Evolutionary conservation across 2,888 invertebrate species (phyloP).

Genomic region (Schizotus pectinicornis): DNA sequence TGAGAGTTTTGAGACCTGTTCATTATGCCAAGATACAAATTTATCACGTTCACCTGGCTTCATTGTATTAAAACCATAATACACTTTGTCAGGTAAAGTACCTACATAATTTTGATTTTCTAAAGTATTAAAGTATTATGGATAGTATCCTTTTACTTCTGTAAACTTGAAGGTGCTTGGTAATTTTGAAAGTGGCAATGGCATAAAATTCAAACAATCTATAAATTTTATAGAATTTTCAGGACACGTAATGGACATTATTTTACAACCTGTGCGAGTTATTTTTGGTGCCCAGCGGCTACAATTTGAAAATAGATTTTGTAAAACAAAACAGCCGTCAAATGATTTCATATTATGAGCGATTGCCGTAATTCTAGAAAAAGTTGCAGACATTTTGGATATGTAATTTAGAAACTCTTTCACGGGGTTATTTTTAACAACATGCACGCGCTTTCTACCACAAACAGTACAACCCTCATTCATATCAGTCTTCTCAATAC

Average conservation of each 20-base stretch:
- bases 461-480: not conserved
- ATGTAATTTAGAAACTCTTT: slow-evolving; percentile 13
- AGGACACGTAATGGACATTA: slow-evolving; percentile 20
- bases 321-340: slow-evolving; percentile 20
- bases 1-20: slow-evolving; percentile 10
- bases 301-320: slow-evolving; percentile 6
- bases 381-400: not conserved
- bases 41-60: slow-evolving; percentile 11
- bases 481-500: slow-evolving; percentile 7
- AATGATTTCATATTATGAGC: slow-evolving; percentile 22
- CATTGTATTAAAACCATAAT: slow-evolving; percentile 37
- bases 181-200: slow-evolving; percentile 10
- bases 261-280: slow-evolving; percentile 12
- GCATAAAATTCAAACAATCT: slow-evolving; percentile 24
- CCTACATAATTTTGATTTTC: slow-evolving; percentile 39
- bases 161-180: slow-evolving; percentile 18
- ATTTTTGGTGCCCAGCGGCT: slow-evolving; percentile 8
- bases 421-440: slow-evolving; percentile 6
- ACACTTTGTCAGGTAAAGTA: slow-evolving; percentile 25
- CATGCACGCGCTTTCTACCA: not conserved
- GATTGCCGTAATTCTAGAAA: slow-evolving; percentile 5
- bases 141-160: slow-evolving; percentile 19
- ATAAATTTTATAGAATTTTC: slow-evolving; percentile 17
- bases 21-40: slow-evolving; percentile 38
- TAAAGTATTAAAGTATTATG: slow-evolving; percentile 30